Evolutionary conservation across 1,140 invertebrate species (phyloP).

Genomic region (Drosophila nasuta): DNA sequence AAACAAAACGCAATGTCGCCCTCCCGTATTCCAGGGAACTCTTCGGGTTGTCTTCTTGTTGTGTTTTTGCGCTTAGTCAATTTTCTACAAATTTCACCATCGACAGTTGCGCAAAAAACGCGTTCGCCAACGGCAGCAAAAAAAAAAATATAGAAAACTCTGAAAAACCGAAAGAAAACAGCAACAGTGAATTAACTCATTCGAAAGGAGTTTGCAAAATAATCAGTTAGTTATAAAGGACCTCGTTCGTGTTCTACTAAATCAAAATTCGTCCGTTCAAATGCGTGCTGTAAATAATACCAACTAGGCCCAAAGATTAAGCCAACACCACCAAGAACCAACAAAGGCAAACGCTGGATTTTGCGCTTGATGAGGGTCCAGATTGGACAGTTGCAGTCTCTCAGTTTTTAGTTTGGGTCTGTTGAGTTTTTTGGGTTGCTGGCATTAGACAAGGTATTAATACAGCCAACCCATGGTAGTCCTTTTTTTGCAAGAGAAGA

Average conservation of each 20-base stretch:
- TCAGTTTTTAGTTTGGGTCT: constrained; percentile 14
- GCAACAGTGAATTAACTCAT: not conserved
- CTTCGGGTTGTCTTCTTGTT: not conserved
- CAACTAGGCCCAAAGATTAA: constrained; percentile 63
- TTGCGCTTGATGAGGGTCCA: constrained; percentile 44
- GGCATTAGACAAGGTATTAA: constrained; percentile 36
- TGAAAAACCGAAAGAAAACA: constrained; percentile 20
- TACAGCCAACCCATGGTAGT: not conserved
- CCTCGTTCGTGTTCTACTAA: constrained; percentile 30
- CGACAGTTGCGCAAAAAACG: constrained; percentile 75
- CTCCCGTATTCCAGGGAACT: not conserved
- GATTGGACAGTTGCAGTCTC: constrained; percentile 6
- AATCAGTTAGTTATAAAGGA: constrained; percentile 35
- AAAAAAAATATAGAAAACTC: constrained; percentile 22
- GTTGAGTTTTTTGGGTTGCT: constrained; percentile 4
- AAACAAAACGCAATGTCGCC: constrained; percentile 27
- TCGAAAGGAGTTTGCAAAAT: constrained; percentile 9
- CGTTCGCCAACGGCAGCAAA: constrained; percentile 68
- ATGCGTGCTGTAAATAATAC: constrained; percentile 70
- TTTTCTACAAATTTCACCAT: constrained; percentile 62
- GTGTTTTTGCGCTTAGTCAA: constrained; percentile 61
- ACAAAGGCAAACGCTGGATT: constrained; percentile 50
- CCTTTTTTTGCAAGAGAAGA: not conserved
- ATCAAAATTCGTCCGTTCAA: constrained; percentile 55
- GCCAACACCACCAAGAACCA: constrained; percentile 23